Percentiles rank a stretch among this genome's conserved stretches.
Conservation (phyloP, 2,888 invertebrate genomes). For the Eupithecia vulgata region DNA sequence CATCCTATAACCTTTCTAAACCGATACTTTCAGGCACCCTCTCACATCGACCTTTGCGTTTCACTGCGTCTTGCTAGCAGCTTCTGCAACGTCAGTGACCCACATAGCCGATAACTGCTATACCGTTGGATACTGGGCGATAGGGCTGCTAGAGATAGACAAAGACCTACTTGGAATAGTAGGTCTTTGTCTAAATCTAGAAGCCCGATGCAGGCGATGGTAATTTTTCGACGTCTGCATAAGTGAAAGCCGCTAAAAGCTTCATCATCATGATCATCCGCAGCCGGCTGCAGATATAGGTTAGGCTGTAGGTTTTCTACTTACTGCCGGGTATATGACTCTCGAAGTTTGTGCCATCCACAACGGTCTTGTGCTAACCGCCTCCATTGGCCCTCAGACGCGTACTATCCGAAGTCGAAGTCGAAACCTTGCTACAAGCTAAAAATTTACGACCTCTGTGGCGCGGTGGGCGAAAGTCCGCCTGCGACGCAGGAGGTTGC, state of each 20-base stretch:
- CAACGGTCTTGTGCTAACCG: too few relatives aligned
- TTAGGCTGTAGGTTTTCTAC: too few relatives aligned
- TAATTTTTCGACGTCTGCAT: neutral
- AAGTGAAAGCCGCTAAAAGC: neutral
- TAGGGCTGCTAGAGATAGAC: slow-evolving; percentile 44
- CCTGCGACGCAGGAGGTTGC: too few relatives aligned
- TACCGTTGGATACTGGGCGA: slow-evolving; percentile 54
- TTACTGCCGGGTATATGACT: too few relatives aligned
- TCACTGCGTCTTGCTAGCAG: slow-evolving; percentile 51
- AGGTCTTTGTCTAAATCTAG: neutral
- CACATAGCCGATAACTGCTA: slow-evolving; percentile 64
- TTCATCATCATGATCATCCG: too few relatives aligned
- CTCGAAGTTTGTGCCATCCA: too few relatives aligned
- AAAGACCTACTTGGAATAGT: neutral
- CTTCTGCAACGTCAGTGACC: slow-evolving; percentile 68
- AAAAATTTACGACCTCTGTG: too few relatives aligned
- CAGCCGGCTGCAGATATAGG: too few relatives aligned
- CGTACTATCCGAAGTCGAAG: too few relatives aligned
- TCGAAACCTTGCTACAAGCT: too few relatives aligned
- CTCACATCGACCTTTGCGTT: slow-evolving; percentile 67
- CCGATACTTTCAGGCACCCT: slow-evolving; percentile 50
- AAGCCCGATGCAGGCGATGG: neutral
- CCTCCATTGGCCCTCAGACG: too few relatives aligned
- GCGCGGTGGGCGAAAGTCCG: too few relatives aligned
- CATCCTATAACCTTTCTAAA: slow-evolving; percentile 24